phyloP scores from a whole-genome alignment of 2,888 invertebrate species.

The Punctoribates punctum region DNA sequence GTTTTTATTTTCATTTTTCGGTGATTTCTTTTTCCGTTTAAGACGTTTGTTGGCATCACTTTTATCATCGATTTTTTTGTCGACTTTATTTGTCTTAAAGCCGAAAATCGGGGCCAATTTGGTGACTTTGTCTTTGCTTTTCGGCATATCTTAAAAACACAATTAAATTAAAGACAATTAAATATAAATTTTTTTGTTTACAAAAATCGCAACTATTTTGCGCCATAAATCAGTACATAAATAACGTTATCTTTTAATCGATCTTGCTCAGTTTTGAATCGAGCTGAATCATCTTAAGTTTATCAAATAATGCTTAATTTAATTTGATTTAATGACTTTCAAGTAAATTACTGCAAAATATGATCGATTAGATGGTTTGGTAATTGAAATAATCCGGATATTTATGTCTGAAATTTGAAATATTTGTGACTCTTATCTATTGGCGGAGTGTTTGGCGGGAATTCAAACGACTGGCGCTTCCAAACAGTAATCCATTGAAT shows the following conservation, averaged over 20 bases:
- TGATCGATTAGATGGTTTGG: no score
- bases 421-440: background rate
- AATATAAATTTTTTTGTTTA: background rate
- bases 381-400: background rate
- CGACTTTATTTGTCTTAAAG: background rate
- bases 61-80: background rate
- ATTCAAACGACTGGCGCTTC: conserved; percentile 7
- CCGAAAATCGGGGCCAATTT: conserved; percentile 16
- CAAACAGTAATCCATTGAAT: background rate
- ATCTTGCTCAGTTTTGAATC: no score
- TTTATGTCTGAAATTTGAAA: background rate
- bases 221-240: background rate
- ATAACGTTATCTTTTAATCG: background rate
- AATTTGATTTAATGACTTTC: no score
- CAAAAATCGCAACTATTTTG: background rate
- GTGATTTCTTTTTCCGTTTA: conserved; percentile 12
- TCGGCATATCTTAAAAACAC: background rate
- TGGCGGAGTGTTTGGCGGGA: background rate
- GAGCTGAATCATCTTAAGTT: no score
- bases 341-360: no score
- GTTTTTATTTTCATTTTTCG: conserved; percentile 16
- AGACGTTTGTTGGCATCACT: background rate
- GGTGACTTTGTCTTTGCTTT: background rate
- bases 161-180: background rate
- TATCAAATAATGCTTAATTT: no score